Evolutionary conservation across 2,113 vertebrate genomes (phyloP).

Genomic region (Chlamydotis undulata): DNA sequence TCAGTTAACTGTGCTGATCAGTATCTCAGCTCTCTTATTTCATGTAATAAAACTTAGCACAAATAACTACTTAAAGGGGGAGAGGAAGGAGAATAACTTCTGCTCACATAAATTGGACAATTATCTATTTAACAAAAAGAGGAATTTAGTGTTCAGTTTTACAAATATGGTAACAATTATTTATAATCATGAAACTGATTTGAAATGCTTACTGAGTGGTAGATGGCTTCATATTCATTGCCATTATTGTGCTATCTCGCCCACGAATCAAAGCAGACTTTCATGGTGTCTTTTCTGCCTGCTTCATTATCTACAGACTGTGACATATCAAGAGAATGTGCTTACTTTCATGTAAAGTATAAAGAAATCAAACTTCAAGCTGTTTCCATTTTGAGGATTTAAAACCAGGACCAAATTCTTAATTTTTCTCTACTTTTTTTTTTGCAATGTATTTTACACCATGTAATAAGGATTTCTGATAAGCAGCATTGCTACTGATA

Average conservation of each 20-base stretch:
- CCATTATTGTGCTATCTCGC: constrained; percentile 15
- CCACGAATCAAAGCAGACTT: constrained; percentile 58
- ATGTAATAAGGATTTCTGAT: constrained; percentile 6
- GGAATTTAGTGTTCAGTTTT: constrained; percentile 36
- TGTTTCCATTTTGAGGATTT: constrained; percentile 53
- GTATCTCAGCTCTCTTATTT: constrained; percentile 41
- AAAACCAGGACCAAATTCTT: constrained; percentile 6
- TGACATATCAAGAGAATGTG: constrained; percentile 56
- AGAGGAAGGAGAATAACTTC: neutral
- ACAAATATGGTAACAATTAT: constrained; percentile 51
- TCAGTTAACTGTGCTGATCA: constrained; percentile 27
- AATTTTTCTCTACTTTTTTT: neutral
- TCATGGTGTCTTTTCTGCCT: constrained; percentile 47
- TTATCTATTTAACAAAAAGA: constrained; percentile 53
- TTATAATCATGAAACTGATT: constrained; percentile 42
- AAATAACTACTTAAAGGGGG: neutral
- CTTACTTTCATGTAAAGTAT: constrained; percentile 60
- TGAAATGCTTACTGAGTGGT: constrained; percentile 45
- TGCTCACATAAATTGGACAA: constrained; percentile 1
- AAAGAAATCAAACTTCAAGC: constrained; percentile 66
- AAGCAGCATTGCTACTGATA: neutral
- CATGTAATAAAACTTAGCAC: constrained; percentile 19
- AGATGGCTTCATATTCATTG: constrained; percentile 21
- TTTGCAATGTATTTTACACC: neutral
- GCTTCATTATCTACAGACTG: constrained; percentile 52